phyloP scores from a whole-genome alignment of 92 coral and sea anemone genomes.

The Desmophyllum pertusum region DNA sequence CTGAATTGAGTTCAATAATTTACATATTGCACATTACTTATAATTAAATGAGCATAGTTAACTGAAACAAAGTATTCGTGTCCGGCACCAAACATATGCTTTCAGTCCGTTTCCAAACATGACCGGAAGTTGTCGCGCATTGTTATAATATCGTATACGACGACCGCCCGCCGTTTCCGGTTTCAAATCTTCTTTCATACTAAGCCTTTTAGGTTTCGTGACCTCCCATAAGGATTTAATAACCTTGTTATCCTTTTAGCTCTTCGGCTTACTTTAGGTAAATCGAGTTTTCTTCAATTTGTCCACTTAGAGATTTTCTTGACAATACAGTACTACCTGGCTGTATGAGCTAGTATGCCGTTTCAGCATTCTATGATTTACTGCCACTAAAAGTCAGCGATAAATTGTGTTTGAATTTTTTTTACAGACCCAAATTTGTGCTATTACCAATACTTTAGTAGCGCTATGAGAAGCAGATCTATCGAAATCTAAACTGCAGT shows the following conservation, averaged over 20 bases:
- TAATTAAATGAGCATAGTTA: not conserved
- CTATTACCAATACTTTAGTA: not conserved
- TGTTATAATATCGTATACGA: not conserved
- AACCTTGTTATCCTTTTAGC: not conserved
- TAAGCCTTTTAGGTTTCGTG: slow-evolving; percentile 32
- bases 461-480: not conserved
- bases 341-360: too few species aligned
- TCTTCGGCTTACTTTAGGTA: not conserved
- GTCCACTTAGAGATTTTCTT: not conserved
- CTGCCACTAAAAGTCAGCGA: not conserved
- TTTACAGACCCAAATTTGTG: not conserved
- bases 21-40: slow-evolving; percentile 3
- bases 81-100: not conserved
- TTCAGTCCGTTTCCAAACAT: not conserved
- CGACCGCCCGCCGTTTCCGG: not conserved
- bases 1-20: not conserved
- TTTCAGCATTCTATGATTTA: not conserved
- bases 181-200: slow-evolving; percentile 2
- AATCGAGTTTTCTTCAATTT: not conserved
- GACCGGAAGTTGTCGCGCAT: not conserved
- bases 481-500: slow-evolving; percentile 48
- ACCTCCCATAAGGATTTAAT: slow-evolving; percentile 4
- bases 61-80: not conserved
- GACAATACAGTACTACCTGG: not conserved
- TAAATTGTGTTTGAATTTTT: not conserved